These are phyloP conservation scores for Eublepharis macularius DNA, from an alignment of 2,113 vertebrate species.

Conservation along the genomic window DNA sequence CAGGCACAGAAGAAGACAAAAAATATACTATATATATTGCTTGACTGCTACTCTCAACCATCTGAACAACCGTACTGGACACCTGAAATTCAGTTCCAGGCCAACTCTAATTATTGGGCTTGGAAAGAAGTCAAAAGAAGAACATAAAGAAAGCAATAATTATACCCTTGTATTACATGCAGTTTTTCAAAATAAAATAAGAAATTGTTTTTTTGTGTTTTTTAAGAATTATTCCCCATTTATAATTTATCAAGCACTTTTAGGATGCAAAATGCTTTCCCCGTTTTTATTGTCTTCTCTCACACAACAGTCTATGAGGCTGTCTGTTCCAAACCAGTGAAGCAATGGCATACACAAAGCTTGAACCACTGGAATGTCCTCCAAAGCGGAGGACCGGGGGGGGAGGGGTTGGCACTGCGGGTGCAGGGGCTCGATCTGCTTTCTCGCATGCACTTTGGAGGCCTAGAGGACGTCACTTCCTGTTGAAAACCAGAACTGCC, in stretches of 20 bases:
- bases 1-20: too few relatives aligned
- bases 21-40: too few relatives aligned
- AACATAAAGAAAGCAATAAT: not conserved
- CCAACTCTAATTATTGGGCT: not conserved
- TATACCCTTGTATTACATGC: not conserved
- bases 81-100: not conserved
- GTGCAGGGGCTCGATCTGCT: too few relatives aligned
- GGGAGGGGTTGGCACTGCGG: too few relatives aligned
- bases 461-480: too few relatives aligned
- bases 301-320: not conserved
- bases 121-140: not conserved
- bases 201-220: not conserved
- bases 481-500: too few relatives aligned
- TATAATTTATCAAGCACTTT: not conserved
- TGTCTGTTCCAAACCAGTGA: not conserved
- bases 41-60: not conserved
- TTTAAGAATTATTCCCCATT: not conserved
- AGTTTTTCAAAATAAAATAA: not conserved
- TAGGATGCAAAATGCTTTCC: not conserved
- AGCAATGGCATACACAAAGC: too few relatives aligned
- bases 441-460: too few relatives aligned
- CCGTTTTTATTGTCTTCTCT: not conserved
- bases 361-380: too few relatives aligned
- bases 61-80: not conserved
- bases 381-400: too few relatives aligned